Conservation (phyloP, 2,888 invertebrate genomes). For the Eilema griseolum region DNA sequence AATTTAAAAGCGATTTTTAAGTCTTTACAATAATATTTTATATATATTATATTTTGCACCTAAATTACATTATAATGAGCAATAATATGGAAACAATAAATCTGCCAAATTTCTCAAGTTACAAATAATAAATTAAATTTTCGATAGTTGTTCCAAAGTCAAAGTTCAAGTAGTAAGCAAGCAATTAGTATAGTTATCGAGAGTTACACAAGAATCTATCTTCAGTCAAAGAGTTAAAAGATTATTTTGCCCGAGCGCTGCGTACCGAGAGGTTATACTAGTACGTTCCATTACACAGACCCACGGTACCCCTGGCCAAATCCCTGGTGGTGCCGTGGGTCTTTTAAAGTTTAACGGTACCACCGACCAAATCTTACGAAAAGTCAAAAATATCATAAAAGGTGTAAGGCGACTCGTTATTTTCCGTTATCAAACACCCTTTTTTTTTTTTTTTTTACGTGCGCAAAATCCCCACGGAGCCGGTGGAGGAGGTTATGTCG, state of each 20-base stretch:
- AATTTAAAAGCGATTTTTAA: conserved; percentile 43
- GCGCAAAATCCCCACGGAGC: no score
- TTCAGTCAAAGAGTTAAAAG: background rate
- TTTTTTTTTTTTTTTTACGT: no score
- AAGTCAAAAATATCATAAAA: background rate
- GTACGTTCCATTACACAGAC: no score
- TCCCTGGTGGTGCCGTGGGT: no score
- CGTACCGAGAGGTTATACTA: no score
- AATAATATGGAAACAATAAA: conserved; percentile 27
- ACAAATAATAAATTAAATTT: background rate
- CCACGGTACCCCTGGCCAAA: no score
- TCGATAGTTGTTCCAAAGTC: background rate
- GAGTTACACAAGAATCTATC: background rate
- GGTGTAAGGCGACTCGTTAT: background rate
- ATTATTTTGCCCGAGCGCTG: background rate
- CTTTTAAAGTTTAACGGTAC: no score
- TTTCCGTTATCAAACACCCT: background rate
- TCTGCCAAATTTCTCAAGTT: background rate
- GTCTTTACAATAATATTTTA: conserved; percentile 38
- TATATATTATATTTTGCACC: conserved; percentile 28
- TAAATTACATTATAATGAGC: conserved; percentile 32
- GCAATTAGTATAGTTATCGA: background rate
- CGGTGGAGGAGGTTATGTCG: no score
- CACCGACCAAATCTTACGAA: no score
- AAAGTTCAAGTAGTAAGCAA: background rate